Conservation (phyloP, 2,797 vertebrate species). For the Labroides dimidiatus region DNA sequence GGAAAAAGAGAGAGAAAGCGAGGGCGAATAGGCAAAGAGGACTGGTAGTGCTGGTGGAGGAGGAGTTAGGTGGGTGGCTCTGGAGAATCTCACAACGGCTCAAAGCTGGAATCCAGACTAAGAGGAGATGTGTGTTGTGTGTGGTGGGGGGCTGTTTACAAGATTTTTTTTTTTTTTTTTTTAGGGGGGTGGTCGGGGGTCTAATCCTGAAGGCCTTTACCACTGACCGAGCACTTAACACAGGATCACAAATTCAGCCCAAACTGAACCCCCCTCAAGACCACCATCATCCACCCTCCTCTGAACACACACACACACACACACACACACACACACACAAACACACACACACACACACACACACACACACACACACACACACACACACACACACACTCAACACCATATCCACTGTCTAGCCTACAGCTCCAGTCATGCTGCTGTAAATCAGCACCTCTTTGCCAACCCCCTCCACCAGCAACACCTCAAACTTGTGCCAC, state of each 20-base stretch:
- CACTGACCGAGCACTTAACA: slow-evolving; percentile 78
- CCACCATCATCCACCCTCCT: slow-evolving; percentile 51
- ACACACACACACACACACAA: slow-evolving; percentile 47
- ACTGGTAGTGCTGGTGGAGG: slow-evolving; percentile 52
- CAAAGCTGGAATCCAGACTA: slow-evolving; percentile 72
- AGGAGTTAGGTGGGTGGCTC: slow-evolving; percentile 65
- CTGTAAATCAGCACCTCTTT: slow-evolving; percentile 64
- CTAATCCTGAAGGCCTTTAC: slow-evolving; percentile 80
- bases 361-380: slow-evolving; percentile 48
- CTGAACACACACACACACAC: slow-evolving; percentile 38
- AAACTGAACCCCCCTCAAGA: slow-evolving; percentile 50
- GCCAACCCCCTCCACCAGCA: slow-evolving; percentile 24
- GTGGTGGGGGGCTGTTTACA: slow-evolving; percentile 53
- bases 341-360: slow-evolving; percentile 41
- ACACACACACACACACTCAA: slow-evolving; percentile 42
- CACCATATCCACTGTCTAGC: slow-evolving; percentile 24
- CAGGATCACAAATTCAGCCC: slow-evolving; percentile 71
- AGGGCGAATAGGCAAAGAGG: slow-evolving; percentile 39
- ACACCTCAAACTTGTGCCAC: slow-evolving; percentile 46
- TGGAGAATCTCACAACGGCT: slow-evolving; percentile 79
- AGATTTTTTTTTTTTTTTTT: slow-evolving; percentile 34
- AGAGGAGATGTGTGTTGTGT: slow-evolving; percentile 41
- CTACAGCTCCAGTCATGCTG: slow-evolving; percentile 26
- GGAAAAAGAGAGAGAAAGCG: slow-evolving; percentile 5
- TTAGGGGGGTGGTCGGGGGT: slow-evolving; percentile 29